Percentiles rank a stretch among this genome's conserved stretches.
Evolutionary conservation across 2,888 invertebrate genomes (phyloP).

Genomic region (Conops quadrifasciatus): DNA sequence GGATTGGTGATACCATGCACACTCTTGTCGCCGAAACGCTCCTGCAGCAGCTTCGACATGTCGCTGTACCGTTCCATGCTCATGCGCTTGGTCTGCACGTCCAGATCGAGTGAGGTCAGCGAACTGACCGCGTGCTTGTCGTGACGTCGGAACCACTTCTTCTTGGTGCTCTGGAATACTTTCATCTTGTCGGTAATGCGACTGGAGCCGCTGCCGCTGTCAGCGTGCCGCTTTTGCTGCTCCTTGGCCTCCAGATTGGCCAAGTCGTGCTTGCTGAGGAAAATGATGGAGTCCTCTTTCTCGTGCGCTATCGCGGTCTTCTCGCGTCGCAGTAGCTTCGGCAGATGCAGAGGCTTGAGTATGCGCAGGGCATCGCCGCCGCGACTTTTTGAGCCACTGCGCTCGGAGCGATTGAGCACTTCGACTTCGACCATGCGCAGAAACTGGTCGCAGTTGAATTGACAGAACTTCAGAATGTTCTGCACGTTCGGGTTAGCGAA

Average conservation of each 20-base stretch:
- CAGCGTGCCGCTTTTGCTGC: constrained; percentile 54
- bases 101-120: constrained; percentile 66
- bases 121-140: constrained; percentile 54
- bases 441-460: constrained; percentile 65
- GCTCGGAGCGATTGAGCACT: constrained; percentile 62
- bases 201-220: constrained; percentile 50
- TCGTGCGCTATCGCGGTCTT: constrained; percentile 67
- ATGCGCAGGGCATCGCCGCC: constrained; percentile 69
- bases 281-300: constrained; percentile 74
- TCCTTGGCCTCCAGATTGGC: constrained; percentile 69
- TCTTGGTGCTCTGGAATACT: constrained; percentile 68
- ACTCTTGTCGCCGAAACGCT: constrained; percentile 69
- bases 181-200: constrained; percentile 65
- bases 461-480: constrained; percentile 64
- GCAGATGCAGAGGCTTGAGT: constrained; percentile 66
- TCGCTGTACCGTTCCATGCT: constrained; percentile 78
- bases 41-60: constrained; percentile 76
- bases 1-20: constrained; percentile 37
- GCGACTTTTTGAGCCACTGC: constrained; percentile 65
- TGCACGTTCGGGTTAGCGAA: constrained; percentile 64
- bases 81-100: constrained; percentile 73
- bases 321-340: constrained; percentile 62
- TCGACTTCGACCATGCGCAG: constrained; percentile 62
- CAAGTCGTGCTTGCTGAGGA: constrained; percentile 73
- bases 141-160: constrained; percentile 72